These are phyloP conservation scores for Syngnathus floridae DNA, from an alignment of 2,113 vertebrate genomes.

Conservation along the genomic window DNA sequence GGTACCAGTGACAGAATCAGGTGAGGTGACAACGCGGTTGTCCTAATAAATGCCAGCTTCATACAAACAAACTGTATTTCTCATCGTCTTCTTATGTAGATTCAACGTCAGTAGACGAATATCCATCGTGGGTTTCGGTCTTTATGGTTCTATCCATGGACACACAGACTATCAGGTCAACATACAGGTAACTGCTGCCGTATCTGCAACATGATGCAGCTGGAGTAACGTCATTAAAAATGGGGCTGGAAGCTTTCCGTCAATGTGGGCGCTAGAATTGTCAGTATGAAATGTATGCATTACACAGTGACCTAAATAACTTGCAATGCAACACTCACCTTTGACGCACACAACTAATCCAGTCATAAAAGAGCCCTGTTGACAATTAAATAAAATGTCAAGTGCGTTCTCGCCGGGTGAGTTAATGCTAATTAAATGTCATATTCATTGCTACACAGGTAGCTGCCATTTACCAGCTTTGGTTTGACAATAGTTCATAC, in stretches of 20 bases:
- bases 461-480: neutral
- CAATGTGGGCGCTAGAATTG: neutral
- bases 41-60: neutral
- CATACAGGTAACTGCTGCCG: conserved; percentile 78
- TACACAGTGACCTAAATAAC: neutral
- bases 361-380: neutral
- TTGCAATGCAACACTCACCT: neutral
- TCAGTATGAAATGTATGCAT: conserved; percentile 5
- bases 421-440: conserved; percentile 1
- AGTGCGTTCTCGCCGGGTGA: neutral
- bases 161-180: conserved; percentile 95
- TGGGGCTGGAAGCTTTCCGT: neutral
- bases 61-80: neutral
- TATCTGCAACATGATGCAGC: neutral
- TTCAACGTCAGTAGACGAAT: conserved; percentile 92
- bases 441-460: neutral
- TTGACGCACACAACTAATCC: neutral
- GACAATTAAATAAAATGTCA: neutral
- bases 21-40: conserved; percentile 53
- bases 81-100: conserved; percentile 56
- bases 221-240: neutral
- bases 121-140: conserved; percentile 88
- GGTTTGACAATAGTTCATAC: neutral
- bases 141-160: conserved; percentile 93
- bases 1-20: conserved; percentile 92